Evolutionary conservation across 2,888 invertebrate genomes (phyloP).

Genomic region (Zeuzera pyrina): DNA sequence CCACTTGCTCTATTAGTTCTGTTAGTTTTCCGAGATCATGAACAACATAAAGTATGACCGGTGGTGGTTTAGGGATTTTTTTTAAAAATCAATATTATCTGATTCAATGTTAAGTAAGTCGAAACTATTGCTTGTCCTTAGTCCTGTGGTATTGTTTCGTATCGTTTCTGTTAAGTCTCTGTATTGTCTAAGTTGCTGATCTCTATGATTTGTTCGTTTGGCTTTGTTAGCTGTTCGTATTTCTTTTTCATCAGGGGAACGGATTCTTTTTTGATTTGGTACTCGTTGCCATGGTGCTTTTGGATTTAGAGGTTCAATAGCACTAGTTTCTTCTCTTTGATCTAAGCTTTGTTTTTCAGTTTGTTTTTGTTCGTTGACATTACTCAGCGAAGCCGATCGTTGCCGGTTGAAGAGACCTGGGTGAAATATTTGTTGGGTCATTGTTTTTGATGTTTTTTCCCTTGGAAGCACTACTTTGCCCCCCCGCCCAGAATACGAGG

Average conservation of each 20-base stretch:
- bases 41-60: neutral
- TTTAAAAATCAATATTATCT: neutral
- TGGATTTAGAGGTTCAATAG: neutral
- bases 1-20: neutral
- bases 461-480: neutral
- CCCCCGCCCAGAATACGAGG: neutral
- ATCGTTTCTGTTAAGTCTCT: too few relatives aligned
- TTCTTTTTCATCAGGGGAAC: neutral
- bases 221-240: neutral
- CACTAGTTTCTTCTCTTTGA: neutral
- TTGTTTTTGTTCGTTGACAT: neutral
- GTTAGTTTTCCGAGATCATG: slow-evolving; percentile 1
- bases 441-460: neutral
- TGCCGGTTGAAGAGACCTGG: neutral
- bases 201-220: neutral
- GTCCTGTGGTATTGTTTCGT: neutral
- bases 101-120: neutral
- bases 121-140: too few relatives aligned
- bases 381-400: neutral
- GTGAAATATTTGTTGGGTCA: neutral
- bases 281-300: neutral
- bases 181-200: too few relatives aligned
- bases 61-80: neutral
- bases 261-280: neutral
- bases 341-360: neutral